Evolutionary conservation across 2,113 vertebrate species (phyloP).

Genomic region (Passerina amoena): DNA sequence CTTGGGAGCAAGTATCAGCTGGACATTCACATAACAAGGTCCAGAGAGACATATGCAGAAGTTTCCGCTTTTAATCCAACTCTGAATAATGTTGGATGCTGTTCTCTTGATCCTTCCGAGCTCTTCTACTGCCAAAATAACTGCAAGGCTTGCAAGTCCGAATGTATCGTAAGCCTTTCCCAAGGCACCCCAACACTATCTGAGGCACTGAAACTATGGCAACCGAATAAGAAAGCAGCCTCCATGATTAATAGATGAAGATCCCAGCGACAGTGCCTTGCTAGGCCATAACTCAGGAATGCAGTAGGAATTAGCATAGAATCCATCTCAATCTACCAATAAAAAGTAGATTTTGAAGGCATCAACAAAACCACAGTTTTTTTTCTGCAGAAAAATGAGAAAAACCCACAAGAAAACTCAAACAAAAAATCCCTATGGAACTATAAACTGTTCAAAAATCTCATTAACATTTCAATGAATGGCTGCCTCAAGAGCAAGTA

Average conservation of each 20-base stretch:
- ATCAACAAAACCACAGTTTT: constrained; percentile 31
- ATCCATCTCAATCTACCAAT: constrained; percentile 62
- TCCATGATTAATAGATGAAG: constrained; percentile 99
- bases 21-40: constrained; percentile 75
- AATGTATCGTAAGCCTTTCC: constrained; percentile 80
- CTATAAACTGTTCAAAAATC: constrained; percentile 29
- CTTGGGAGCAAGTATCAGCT: constrained; percentile 67
- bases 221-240: constrained; percentile 96
- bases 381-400: neutral
- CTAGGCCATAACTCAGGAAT: constrained; percentile 80
- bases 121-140: constrained; percentile 70
- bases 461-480: constrained; percentile 34
- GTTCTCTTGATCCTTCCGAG: constrained; percentile 64
- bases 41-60: constrained; percentile 74
- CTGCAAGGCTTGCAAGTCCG: constrained; percentile 79
- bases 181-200: constrained; percentile 92
- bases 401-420: neutral
- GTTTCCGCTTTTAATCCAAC: constrained; percentile 72
- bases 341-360: constrained; percentile 44
- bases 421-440: neutral
- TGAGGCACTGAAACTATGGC: constrained; percentile 98
- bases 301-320: constrained; percentile 71
- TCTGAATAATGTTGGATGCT: constrained; percentile 64
- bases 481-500: constrained; percentile 1
- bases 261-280: constrained; percentile 84